Base-by-base conservation (phyloP, 2,888 invertebrate genomes). In the Reticulitermes lucifugus region DNA sequence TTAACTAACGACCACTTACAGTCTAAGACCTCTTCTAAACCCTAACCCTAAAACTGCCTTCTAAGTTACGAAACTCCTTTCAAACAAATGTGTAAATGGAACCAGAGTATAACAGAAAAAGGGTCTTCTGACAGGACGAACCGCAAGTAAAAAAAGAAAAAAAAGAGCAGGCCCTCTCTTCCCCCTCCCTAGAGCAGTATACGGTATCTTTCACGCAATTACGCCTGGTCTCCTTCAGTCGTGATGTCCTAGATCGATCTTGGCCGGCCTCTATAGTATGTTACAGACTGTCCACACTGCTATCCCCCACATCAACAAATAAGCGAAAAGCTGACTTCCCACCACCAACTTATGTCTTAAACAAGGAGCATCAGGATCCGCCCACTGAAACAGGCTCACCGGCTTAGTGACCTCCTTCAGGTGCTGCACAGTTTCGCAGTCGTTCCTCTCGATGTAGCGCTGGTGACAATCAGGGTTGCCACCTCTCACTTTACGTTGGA, bases 181-280 rank as follows among this genome's bases (percentile, higher is more conserved):
- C n/a, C 77, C 46, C 25, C 35, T 4, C 22, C n/a, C 14, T 22
- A 12, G 35, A 14, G 18, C 21, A 43, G 21, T 18, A 35, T 4
- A 51, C 77, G 46, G 77, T 77, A 73, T 73, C 29, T 73, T 73
- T 73, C 73, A 73, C 22, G 41, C 65, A 65, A 25, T 79, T 29
- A 51, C 5, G 46, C 22, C 80, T 46, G 73, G 35, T 82, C 65
- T 43, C 55, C 70, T 81, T 29, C 60, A 59, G 46, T 73, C 73
- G 71, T 43, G 43, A 55, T 51, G 83, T 73, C 83, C 83, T 29
- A 83, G 71, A 51, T 73, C 55, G 71, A 71, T 70, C 83, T 71
- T 83, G n/a, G 25, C 65, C 25, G 65, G 65, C 41, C 41, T 73
- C 12, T 43, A 75, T 43, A 35, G 35, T 35, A 12, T 46, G 46